Percentiles rank a stretch among this genome's conserved stretches.
These are phyloP conservation scores for Aspidiotus rigidus DNA, from an alignment of 2,888 invertebrate species.

Conservation along the genomic window DNA sequence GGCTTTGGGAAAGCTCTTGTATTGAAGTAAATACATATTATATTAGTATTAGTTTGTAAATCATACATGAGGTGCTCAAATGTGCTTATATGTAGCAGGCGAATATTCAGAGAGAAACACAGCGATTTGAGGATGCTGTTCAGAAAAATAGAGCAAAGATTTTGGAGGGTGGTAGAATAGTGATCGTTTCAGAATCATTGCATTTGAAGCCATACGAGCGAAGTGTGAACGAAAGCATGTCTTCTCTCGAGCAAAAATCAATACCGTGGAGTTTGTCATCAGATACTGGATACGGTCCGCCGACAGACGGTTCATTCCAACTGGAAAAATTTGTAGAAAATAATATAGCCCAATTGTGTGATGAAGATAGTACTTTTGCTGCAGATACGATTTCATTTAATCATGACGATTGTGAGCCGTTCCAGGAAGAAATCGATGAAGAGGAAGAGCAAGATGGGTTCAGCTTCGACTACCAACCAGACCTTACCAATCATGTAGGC, in stretches of 20 bases:
- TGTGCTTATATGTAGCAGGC: constrained; percentile 15
- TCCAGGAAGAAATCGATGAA: neutral
- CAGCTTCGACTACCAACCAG: constrained; percentile 79
- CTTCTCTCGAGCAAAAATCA: constrained; percentile 5
- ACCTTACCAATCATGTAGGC: constrained; percentile 69
- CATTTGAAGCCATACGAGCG: constrained; percentile 23
- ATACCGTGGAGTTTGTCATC: constrained; percentile 34
- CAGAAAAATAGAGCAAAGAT: constrained; percentile 21
- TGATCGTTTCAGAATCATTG: neutral
- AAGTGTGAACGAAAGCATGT: neutral
- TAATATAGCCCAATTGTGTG: too few relatives aligned
- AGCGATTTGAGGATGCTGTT: constrained; percentile 26
- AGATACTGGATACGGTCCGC: constrained; percentile 34
- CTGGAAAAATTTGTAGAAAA: too few relatives aligned
- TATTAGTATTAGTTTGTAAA: neutral
- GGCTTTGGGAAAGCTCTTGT: constrained; percentile 18
- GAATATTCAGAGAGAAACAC: constrained; percentile 12
- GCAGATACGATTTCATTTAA: too few relatives aligned
- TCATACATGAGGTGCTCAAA: neutral
- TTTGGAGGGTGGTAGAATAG: constrained; percentile 13
- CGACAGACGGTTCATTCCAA: neutral
- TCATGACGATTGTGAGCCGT: too few relatives aligned
- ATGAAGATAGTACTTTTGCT: too few relatives aligned
- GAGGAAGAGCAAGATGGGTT: constrained; percentile 41
- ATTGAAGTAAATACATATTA: constrained; percentile 3